Percentiles rank a stretch among this genome's conserved stretches.
phyloP scores from a whole-genome alignment of 1,140 invertebrate species.

The Aphaenogaster ashmeadi region DNA sequence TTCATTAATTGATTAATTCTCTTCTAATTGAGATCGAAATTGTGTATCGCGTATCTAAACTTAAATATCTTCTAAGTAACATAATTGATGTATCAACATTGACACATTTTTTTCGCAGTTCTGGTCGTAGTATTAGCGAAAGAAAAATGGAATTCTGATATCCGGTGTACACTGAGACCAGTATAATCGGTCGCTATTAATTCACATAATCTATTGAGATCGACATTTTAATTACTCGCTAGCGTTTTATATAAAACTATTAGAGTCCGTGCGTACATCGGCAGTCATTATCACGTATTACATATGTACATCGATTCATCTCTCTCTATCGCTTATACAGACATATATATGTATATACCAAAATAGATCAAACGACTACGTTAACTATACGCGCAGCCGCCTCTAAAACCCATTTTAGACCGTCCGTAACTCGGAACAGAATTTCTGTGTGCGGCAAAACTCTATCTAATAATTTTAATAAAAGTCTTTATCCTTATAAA shows the following conservation, averaged over 20 bases:
- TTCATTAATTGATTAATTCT: background rate
- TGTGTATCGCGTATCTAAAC: conserved; percentile 18
- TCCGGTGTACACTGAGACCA: conserved; percentile 14
- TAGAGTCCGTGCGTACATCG: conserved; percentile 48
- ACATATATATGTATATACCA: conserved; percentile 53
- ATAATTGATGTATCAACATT: conserved; percentile 7
- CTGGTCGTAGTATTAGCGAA: background rate
- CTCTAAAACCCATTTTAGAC: conserved; percentile 52
- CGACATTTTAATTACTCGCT: conserved; percentile 53
- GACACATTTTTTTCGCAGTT: conserved; percentile 1
- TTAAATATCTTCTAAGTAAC: conserved; percentile 29
- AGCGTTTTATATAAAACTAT: conserved; percentile 63
- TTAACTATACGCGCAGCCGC: conserved; percentile 46
- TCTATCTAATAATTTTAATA: conserved; percentile 37
- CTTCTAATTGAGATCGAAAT: conserved; percentile 11
- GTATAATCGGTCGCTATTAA: conserved; percentile 16
- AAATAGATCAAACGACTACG: conserved; percentile 55
- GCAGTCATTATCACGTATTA: conserved; percentile 63
- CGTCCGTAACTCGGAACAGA: conserved; percentile 2
- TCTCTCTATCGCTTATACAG: conserved; percentile 38
- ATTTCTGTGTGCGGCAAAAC: conserved; percentile 25
- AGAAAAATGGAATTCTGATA: conserved; percentile 24
- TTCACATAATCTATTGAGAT: conserved; percentile 42
- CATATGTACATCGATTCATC: conserved; percentile 57
- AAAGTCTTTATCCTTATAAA: conserved; percentile 20